These are phyloP conservation scores for Euzetes globulus DNA, from an alignment of 2,888 invertebrate species.

Conservation along the genomic window DNA sequence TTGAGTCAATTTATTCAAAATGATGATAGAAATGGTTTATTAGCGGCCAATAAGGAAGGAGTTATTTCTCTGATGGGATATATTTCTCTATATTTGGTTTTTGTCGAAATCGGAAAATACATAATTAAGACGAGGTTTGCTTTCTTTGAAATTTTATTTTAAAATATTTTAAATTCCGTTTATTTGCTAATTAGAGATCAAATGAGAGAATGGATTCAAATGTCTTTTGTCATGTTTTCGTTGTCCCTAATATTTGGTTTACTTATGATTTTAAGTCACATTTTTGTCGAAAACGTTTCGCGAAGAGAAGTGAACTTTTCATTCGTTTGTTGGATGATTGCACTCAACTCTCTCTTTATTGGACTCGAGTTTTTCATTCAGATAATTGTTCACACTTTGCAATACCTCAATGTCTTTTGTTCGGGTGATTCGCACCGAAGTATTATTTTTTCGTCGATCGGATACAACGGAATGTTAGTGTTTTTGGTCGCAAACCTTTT, in stretches of 20 bases:
- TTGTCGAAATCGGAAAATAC: conserved; percentile 58
- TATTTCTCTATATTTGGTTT: conserved; percentile 69
- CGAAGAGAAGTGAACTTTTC: conserved; percentile 74
- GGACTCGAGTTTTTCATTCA: conserved; percentile 29
- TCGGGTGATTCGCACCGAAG: conserved; percentile 2
- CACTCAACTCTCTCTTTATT: conserved; percentile 44
- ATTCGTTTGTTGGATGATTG: conserved; percentile 69
- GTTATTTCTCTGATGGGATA: conserved; percentile 77
- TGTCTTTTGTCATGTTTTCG: not conserved
- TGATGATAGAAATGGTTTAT: conserved; percentile 54
- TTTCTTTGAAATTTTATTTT: not conserved
- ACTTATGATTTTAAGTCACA: conserved; percentile 35
- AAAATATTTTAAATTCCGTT: not conserved
- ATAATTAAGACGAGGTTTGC: conserved; percentile 48
- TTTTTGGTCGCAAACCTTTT: conserved; percentile 74
- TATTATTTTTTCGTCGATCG: conserved; percentile 54
- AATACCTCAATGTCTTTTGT: conserved; percentile 31
- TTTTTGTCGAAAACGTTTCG: conserved; percentile 52
- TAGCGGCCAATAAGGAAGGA: conserved; percentile 86
- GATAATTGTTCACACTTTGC: conserved; percentile 22
- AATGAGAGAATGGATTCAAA: not conserved
- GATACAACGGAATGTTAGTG: conserved; percentile 71
- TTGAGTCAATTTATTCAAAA: conserved; percentile 65
- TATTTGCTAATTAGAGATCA: not conserved
- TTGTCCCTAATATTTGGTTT: not conserved